phyloP scores from a whole-genome alignment of 2,888 invertebrate genomes.

The Drosophila anomalipes region DNA sequence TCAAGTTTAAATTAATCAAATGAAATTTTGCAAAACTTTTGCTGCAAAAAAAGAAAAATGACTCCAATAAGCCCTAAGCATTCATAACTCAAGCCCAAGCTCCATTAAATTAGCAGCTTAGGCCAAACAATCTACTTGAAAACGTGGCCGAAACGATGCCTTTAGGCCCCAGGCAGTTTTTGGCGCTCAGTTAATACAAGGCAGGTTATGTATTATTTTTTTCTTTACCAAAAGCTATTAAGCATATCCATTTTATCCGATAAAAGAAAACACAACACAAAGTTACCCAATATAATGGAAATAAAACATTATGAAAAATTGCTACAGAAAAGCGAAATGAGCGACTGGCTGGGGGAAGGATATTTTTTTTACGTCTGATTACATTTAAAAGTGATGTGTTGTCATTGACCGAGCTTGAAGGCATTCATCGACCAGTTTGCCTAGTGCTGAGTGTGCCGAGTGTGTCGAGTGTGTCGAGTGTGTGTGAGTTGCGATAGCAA shows the following conservation, averaged over 20 bases:
- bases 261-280: constrained; percentile 13
- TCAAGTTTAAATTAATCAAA: neutral
- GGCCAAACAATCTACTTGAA: constrained; percentile 18
- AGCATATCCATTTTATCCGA: constrained; percentile 49
- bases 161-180: constrained; percentile 46
- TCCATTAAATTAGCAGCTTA: constrained; percentile 22
- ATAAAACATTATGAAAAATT: constrained; percentile 47
- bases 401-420: constrained; percentile 43
- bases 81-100: constrained; percentile 24
- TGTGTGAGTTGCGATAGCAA: constrained; percentile 26
- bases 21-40: neutral
- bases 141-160: constrained; percentile 51
- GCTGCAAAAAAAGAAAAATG: neutral
- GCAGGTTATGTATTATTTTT: constrained; percentile 32
- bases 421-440: constrained; percentile 51
- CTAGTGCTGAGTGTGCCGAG: constrained; percentile 36
- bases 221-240: neutral
- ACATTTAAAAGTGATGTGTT: constrained; percentile 66
- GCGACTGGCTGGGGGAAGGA: constrained; percentile 58
- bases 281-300: constrained; percentile 18
- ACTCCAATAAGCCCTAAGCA: neutral
- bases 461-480: neutral
- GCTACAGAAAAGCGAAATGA: constrained; percentile 42
- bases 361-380: constrained; percentile 74
- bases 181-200: constrained; percentile 31